phyloP scores from a whole-genome alignment of 2,797 vertebrate genomes.

The Mormyrus hasselquistii region DNA sequence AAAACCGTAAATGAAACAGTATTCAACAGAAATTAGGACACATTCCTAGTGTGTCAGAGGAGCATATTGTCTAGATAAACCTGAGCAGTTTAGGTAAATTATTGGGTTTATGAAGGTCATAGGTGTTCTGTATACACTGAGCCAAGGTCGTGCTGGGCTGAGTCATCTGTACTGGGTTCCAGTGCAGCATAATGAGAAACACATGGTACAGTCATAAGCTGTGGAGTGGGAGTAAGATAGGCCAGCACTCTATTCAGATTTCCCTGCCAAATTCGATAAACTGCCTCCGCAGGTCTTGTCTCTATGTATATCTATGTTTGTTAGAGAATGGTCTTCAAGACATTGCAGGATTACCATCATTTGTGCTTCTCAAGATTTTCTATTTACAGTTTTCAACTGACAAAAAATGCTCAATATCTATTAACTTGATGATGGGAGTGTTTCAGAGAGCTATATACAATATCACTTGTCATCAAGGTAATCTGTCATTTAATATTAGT shows the following conservation, averaged over 20 bases:
- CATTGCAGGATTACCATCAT: not conserved
- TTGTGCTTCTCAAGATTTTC: not conserved
- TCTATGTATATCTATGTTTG: not conserved
- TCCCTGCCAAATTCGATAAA: not conserved
- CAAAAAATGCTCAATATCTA: not conserved
- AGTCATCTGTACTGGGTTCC: not conserved
- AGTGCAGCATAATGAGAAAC: not conserved
- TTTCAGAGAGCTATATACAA: not conserved
- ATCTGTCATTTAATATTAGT: not conserved
- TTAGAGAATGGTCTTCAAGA: not conserved
- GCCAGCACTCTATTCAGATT: not conserved
- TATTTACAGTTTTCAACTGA: not conserved
- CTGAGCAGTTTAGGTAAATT: not conserved
- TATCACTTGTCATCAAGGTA: not conserved
- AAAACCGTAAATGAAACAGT: not conserved
- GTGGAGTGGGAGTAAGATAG: not conserved
- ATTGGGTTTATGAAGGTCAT: not conserved
- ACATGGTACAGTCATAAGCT: not conserved
- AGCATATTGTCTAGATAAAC: constrained; percentile 2
- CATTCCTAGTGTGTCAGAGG: not conserved
- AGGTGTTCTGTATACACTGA: not conserved
- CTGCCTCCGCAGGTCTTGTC: not conserved
- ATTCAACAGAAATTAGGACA: not conserved
- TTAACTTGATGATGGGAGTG: not conserved
- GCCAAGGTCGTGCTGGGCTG: not conserved